Percentiles rank a stretch among this genome's conserved stretches.
Conservation (phyloP, 2,888 invertebrate species). For the Amphipyra berbera region DNA sequence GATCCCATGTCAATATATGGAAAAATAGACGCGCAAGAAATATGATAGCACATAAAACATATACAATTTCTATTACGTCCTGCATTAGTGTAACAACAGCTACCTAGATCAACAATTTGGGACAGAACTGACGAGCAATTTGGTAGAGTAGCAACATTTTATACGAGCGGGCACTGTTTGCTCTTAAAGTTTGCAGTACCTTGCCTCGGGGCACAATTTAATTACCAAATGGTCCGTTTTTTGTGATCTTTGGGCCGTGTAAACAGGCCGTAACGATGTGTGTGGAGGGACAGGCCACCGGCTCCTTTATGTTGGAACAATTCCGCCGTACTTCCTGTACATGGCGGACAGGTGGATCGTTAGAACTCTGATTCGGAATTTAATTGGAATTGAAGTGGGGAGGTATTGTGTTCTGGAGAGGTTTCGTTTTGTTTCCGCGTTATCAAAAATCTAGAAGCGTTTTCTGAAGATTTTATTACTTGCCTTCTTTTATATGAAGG, state of each 20-base stretch:
- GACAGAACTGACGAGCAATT: constrained; percentile 69
- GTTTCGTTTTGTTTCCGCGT: constrained; percentile 6
- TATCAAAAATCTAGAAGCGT: not conserved
- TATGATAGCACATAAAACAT: not conserved
- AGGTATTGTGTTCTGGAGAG: constrained; percentile 31
- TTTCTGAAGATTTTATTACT: not conserved
- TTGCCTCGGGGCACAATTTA: constrained; percentile 78
- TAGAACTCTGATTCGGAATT: constrained; percentile 45
- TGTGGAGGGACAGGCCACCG: constrained; percentile 29
- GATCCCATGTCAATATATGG: no score
- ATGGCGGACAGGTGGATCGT: constrained; percentile 37
- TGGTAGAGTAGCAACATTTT: constrained; percentile 65
- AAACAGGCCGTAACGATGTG: constrained; percentile 69
- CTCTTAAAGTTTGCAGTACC: constrained; percentile 73
- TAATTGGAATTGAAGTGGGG: constrained; percentile 53
- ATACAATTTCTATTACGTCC: constrained; percentile 12
- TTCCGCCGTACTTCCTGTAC: constrained; percentile 27
- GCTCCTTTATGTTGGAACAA: constrained; percentile 42
- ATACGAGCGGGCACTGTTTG: constrained; percentile 71
- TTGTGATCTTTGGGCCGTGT: constrained; percentile 77
- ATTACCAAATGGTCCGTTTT: constrained; percentile 87
- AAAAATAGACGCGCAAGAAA: constrained; percentile 2
- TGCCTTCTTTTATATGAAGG: no score
- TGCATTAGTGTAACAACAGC: constrained; percentile 25
- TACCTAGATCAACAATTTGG: constrained; percentile 34